Percentiles rank a stretch among this genome's conserved stretches.
Conservation (phyloP, 2,888 invertebrate species). For the Eucera pruinosa region DNA sequence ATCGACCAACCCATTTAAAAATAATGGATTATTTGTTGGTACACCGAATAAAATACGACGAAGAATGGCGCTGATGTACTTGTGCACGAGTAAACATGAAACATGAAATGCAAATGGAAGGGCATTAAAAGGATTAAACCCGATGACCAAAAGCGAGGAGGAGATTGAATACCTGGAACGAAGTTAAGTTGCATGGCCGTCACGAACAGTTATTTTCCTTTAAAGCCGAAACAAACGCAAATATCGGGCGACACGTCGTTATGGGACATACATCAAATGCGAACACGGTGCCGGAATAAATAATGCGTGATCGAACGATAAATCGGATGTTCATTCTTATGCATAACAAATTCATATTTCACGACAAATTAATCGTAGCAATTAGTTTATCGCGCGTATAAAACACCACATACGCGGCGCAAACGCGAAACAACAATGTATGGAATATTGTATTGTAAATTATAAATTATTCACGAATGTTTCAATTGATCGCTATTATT, state of each 20-base stretch:
- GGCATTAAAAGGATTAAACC: neutral
- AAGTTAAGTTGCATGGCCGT: constrained; percentile 12
- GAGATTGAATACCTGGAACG: neutral
- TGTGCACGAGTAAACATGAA: neutral
- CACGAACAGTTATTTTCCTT: neutral
- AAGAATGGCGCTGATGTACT: too few species aligned
- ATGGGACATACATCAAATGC: constrained; percentile 24
- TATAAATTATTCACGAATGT: too few species aligned
- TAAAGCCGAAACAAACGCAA: constrained; percentile 12
- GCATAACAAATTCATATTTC: too few species aligned
- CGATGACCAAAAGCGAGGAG: neutral
- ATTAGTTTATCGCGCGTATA: constrained; percentile 47
- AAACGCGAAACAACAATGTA: neutral
- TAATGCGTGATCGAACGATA: constrained; percentile 40
- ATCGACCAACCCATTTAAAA: too few species aligned
- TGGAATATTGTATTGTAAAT: neutral
- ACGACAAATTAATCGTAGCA: constrained; percentile 45
- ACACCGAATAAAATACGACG: too few species aligned
- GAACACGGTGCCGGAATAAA: constrained; percentile 33
- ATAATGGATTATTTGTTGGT: too few species aligned
- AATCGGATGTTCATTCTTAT: constrained; percentile 51
- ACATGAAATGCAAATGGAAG: too few species aligned
- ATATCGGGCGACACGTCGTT: constrained; percentile 28
- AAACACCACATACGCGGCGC: too few species aligned
- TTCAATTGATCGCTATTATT: too few species aligned